phyloP scores from a whole-genome alignment of 2,888 invertebrate species.

The Parelbella ahira region DNA sequence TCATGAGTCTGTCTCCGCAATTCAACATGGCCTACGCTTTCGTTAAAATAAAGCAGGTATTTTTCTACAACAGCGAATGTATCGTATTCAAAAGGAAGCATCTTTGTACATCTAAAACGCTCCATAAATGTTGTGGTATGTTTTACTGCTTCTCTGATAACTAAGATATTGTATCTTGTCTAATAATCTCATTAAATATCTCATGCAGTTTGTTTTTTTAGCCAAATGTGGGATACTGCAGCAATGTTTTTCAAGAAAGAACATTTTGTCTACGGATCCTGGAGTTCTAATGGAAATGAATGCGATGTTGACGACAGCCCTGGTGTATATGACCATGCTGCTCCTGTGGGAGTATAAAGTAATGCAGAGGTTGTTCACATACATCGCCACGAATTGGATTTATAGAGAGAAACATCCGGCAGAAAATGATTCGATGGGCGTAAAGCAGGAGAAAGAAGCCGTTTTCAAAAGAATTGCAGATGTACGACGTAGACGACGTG shows the following conservation, averaged over 20 bases:
- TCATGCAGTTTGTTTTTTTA: conserved; percentile 27
- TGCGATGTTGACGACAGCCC: conserved; percentile 42
- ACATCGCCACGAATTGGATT: conserved; percentile 29
- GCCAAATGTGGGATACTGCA: conserved; percentile 64
- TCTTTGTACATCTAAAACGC: conserved; percentile 44
- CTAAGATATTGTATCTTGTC: too few relatives aligned
- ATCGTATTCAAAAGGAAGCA: conserved; percentile 43
- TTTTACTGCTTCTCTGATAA: too few relatives aligned
- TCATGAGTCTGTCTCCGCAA: conserved; percentile 61
- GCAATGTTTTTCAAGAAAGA: conserved; percentile 48
- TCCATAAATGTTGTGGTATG: conserved; percentile 64
- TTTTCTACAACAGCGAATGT: conserved; percentile 65
- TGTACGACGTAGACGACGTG: conserved; percentile 36
- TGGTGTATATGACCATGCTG: conserved; percentile 42
- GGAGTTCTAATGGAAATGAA: conserved; percentile 49
- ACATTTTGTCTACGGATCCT: conserved; percentile 39
- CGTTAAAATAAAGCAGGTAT: conserved; percentile 57
- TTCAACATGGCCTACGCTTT: conserved; percentile 64
- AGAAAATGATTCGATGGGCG: conserved; percentile 33
- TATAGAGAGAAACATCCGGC: conserved; percentile 25
- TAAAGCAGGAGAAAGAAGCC: conserved; percentile 38
- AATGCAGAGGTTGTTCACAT: conserved; percentile 38
- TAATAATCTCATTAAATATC: too few relatives aligned
- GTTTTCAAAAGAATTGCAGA: conserved; percentile 41
- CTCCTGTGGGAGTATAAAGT: conserved; percentile 55